These are phyloP conservation scores for Ormyrus rosae DNA, from an alignment of 2,888 invertebrate genomes.

Conservation along the genomic window DNA sequence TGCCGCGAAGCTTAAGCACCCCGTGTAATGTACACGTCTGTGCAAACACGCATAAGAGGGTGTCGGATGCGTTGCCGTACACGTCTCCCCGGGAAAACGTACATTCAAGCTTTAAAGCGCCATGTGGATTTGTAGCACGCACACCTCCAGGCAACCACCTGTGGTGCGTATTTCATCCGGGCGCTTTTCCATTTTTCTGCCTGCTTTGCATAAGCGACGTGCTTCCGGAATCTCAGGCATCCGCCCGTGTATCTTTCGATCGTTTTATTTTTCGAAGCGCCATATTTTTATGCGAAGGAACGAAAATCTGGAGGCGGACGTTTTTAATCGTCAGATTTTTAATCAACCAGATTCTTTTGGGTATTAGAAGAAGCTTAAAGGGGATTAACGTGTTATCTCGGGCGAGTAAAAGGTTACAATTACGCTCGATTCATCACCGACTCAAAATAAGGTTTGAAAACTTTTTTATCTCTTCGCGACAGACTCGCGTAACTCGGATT, in stretches of 20 bases:
- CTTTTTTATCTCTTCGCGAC: slow-evolving; percentile 40
- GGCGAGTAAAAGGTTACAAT: slow-evolving; percentile 32
- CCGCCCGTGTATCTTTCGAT: too few species aligned
- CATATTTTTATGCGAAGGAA: too few species aligned
- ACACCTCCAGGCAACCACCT: slow-evolving; percentile 48
- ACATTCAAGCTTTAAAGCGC: slow-evolving; percentile 35
- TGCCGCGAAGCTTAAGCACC: slow-evolving; percentile 41
- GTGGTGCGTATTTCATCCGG: slow-evolving; percentile 40
- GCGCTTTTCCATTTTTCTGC: slow-evolving; percentile 21
- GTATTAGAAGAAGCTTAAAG: slow-evolving; percentile 35
- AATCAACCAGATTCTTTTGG: neutral
- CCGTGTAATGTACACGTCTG: slow-evolving; percentile 44
- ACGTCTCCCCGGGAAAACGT: slow-evolving; percentile 16
- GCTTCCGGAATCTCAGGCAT: too few species aligned
- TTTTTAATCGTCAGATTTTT: neutral
- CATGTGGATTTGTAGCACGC: slow-evolving; percentile 42
- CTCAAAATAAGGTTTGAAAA: slow-evolving; percentile 42
- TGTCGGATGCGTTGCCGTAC: slow-evolving; percentile 43
- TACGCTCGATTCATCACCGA: slow-evolving; percentile 35
- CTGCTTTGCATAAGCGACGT: neutral
- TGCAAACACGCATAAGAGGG: slow-evolving; percentile 25
- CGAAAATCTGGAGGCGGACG: too few species aligned
- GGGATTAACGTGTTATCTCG: slow-evolving; percentile 28
- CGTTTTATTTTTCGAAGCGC: too few species aligned
- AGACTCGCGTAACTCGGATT: slow-evolving; percentile 34